These are phyloP conservation scores for Amaurobius ferox DNA, from an alignment of 2,888 invertebrate species.

Conservation along the genomic window DNA sequence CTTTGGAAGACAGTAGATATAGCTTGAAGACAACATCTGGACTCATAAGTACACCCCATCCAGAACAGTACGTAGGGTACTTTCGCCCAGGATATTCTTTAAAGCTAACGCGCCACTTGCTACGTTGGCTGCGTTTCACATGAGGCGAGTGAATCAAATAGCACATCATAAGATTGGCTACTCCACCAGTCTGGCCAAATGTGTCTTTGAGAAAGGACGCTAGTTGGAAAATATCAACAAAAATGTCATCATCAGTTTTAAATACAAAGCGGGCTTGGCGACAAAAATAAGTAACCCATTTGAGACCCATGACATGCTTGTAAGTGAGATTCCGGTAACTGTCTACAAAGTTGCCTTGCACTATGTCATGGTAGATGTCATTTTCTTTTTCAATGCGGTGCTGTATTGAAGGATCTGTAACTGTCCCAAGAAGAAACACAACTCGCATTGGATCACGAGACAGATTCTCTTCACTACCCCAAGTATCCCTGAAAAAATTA, in stretches of 20 bases:
- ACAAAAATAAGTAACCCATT: conserved; percentile 78
- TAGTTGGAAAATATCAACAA: conserved; percentile 77
- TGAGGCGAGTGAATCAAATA: conserved; percentile 73
- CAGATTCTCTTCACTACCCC: conserved; percentile 71
- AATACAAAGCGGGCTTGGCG: conserved; percentile 77
- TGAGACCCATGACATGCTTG: conserved; percentile 78
- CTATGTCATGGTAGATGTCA: conserved; percentile 72
- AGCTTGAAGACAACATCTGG: conserved; percentile 75
- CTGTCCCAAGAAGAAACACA: conserved; percentile 74
- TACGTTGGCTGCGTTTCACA: conserved; percentile 76
- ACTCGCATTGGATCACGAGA: conserved; percentile 60
- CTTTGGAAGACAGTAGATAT: conserved; percentile 73
- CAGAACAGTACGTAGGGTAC: conserved; percentile 79
- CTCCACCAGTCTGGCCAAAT: conserved; percentile 53
- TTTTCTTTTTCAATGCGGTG: conserved; percentile 72
- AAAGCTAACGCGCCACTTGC: conserved; percentile 78
- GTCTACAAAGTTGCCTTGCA: conserved; percentile 77
- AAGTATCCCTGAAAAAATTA: conserved; percentile 52
- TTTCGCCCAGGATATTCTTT: conserved; percentile 77
- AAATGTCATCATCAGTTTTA: conserved; percentile 79
- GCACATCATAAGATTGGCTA: conserved; percentile 74
- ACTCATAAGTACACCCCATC: conserved; percentile 78
- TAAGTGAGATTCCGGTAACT: conserved; percentile 79
- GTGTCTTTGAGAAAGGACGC: conserved; percentile 73
- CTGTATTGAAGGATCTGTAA: conserved; percentile 56